Evolutionary conservation across 2,113 vertebrate species (phyloP), one percentile per base, ranked within the genome.

Genomic region (Cephalopholis sonnerati): DNA sequence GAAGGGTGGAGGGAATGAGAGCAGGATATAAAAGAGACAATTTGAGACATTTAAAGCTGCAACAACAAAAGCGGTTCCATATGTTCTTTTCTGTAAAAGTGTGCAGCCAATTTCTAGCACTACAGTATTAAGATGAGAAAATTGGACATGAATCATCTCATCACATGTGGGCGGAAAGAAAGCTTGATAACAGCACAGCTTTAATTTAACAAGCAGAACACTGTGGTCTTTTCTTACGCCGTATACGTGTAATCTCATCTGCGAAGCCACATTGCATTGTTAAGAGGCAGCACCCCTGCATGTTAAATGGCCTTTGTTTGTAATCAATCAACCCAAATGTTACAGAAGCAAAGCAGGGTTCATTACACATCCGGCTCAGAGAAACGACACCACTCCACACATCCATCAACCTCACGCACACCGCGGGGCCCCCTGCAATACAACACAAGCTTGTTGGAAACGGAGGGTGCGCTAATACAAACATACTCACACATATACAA

Each of bases 241-340:
- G 5, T 74, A 25, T 72, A 73, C 54, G 61, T 82, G 70, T 83
- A 79, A 77, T 79, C 69, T 83, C 51, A 76, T 85, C 82, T 79
- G 36, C 62, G 75, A 83, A 69, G 75, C 76, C 63, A 46, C 74
- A 69, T 85, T 76, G 82, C 81, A 82, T 89, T 92, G 89, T 88
- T 84, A 87, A 88, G 84, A 87, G 66, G 81, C 64, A 62, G 59
- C 63, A 77, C 46, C 72, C 32, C 86, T 75, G 80, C 80, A 79
- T 90, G 90, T 87, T 92, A 84, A 93, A 93, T 81, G 80, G 72
- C 73, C 81, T 90, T 86, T 89, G 88, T 93, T 92, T 85, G 87
- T 82, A 84, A 94, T 94, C 92, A 92, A 92, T 95, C 93, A 94
- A 77, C 66, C 67, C 83, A 82, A 93, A 91, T 82, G 89, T 83